Conservation (phyloP, 2,113 vertebrate species). For the Eulacestoma nigropectus region DNA sequence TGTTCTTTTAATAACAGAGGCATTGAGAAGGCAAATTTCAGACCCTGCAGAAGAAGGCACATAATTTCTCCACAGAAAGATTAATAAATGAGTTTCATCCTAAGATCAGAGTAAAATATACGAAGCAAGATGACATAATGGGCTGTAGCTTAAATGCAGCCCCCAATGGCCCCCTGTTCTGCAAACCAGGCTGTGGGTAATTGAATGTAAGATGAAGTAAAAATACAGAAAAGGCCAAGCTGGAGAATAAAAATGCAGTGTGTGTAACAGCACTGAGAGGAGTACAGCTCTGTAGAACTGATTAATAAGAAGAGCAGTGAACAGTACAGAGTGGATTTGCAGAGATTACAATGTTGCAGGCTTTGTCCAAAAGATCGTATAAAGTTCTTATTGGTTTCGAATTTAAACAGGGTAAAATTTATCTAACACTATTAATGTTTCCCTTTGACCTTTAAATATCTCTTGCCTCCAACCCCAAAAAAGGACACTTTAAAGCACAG, state of each 20-base stretch:
- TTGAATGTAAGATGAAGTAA: constrained; percentile 65
- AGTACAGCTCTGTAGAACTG: constrained; percentile 57
- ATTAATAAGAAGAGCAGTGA: constrained; percentile 67
- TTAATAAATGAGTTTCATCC: constrained; percentile 62
- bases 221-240: constrained; percentile 62
- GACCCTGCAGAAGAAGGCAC: constrained; percentile 24
- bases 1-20: constrained; percentile 54
- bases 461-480: neutral
- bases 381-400: constrained; percentile 66
- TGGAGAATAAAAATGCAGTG: constrained; percentile 67
- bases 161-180: constrained; percentile 13
- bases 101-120: constrained; percentile 59
- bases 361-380: constrained; percentile 68
- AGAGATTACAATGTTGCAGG: constrained; percentile 69
- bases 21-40: constrained; percentile 57
- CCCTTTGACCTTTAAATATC: constrained; percentile 48
- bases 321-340: constrained; percentile 69
- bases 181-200: constrained; percentile 49
- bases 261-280: constrained; percentile 45
- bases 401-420: constrained; percentile 65
- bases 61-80: constrained; percentile 50
- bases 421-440: constrained; percentile 35
- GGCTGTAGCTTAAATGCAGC: constrained; percentile 44
- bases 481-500: constrained; percentile 7
- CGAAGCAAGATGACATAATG: constrained; percentile 52